Percentiles rank a stretch among this genome's conserved stretches.
phyloP scores from a whole-genome alignment of 2,113 vertebrate genomes.

The Pelodiscus sinensis region DNA sequence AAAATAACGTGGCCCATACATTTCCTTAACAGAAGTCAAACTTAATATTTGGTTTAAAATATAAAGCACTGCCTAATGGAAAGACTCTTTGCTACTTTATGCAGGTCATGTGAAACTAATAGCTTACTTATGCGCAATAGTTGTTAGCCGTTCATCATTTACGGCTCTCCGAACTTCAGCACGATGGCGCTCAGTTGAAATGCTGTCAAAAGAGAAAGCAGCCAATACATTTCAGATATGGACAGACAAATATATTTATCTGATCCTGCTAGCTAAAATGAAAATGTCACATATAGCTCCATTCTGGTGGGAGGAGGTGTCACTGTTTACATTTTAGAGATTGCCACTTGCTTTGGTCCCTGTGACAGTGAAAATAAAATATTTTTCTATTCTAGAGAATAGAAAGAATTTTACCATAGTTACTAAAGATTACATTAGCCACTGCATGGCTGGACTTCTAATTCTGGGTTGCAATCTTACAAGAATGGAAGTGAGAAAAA shows the following conservation, averaged over 20 bases:
- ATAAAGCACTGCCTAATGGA: slow-evolving; percentile 45
- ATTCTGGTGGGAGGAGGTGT: background rate
- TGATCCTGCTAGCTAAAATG: slow-evolving; percentile 15
- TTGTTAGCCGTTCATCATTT: slow-evolving; percentile 97
- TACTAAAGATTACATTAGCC: background rate
- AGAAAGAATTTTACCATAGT: background rate
- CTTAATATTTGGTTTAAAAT: background rate
- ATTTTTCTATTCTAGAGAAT: background rate
- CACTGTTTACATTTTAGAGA: background rate
- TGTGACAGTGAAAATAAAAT: background rate
- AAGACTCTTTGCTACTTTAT: slow-evolving; percentile 39
- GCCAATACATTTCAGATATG: slow-evolving; percentile 4
- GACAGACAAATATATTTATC: background rate
- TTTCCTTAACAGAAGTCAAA: slow-evolving; percentile 20
- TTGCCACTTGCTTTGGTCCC: background rate
- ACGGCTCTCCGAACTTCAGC: slow-evolving; percentile 97
- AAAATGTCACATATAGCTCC: slow-evolving; percentile 20
- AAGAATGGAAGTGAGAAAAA: background rate
- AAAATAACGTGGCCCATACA: background rate
- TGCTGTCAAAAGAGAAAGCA: slow-evolving; percentile 80
- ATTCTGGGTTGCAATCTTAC: background rate
- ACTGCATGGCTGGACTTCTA: background rate
- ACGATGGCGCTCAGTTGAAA: slow-evolving; percentile 97
- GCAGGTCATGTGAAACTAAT: slow-evolving; percentile 34
- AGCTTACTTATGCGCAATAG: slow-evolving; percentile 97